Conservation (phyloP, 2,797 vertebrate species). For the Etheostoma perlongum region DNA sequence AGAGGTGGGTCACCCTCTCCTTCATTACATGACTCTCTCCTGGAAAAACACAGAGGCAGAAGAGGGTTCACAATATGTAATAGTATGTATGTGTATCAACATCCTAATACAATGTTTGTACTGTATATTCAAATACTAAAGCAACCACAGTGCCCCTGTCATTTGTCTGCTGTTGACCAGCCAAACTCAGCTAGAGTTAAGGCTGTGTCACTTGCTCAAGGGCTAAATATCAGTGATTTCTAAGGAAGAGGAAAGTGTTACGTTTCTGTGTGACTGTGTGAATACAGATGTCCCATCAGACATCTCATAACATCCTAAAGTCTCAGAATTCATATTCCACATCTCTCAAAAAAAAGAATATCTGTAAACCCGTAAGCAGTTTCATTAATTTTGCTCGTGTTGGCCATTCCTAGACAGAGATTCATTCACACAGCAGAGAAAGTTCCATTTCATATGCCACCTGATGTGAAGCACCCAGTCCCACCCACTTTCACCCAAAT, state of each 20-base stretch:
- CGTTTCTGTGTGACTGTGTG: background rate
- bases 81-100: background rate
- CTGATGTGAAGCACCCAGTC: background rate
- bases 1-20: constrained; percentile 97
- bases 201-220: background rate
- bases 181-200: background rate
- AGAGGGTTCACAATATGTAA: background rate
- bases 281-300: background rate
- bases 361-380: no score
- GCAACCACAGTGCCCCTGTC: background rate
- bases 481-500: background rate
- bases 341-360: no score
- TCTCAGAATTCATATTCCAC: background rate
- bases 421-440: background rate
- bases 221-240: background rate
- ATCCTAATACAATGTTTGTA: background rate
- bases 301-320: background rate
- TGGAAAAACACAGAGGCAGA: constrained; percentile 58
- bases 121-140: background rate
- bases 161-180: background rate
- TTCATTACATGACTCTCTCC: constrained; percentile 95
- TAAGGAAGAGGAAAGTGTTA: background rate
- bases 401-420: background rate
- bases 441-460: constrained; percentile 6
- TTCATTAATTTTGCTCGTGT: background rate